Evolutionary conservation across 2,113 vertebrate genomes (phyloP).

Genomic region (Nesogale talazaci): DNA sequence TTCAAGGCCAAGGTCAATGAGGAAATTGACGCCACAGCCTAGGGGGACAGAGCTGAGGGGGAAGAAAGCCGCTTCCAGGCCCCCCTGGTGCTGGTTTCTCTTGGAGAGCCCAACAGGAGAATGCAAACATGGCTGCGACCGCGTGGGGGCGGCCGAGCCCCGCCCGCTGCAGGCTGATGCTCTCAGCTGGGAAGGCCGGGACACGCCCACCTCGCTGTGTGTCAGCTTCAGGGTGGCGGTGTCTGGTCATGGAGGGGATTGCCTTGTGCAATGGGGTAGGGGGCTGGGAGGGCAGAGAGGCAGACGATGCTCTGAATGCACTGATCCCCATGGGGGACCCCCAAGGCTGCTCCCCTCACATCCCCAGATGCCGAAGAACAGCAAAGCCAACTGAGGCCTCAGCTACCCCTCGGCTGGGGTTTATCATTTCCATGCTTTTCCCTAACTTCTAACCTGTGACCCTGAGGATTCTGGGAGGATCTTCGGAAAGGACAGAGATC

Average conservation of each 20-base stretch:
- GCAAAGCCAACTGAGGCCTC: no score
- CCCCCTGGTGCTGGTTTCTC: not conserved
- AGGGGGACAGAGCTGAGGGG: not conserved
- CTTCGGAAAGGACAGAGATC: not conserved
- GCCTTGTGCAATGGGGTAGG: not conserved
- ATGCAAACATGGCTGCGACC: not conserved
- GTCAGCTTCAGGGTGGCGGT: not conserved
- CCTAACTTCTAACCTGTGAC: no score
- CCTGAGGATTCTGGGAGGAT: not conserved
- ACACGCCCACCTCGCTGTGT: not conserved
- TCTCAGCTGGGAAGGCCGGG: not conserved
- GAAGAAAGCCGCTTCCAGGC: not conserved
- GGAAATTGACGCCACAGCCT: not conserved
- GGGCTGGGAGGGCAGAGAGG: no score
- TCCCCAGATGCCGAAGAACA: not conserved
- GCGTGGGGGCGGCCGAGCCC: slow-evolving; percentile 38
- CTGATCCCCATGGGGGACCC: not conserved
- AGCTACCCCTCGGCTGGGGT: no score
- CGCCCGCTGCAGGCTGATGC: accelerated
- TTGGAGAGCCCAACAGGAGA: not conserved
- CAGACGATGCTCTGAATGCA: not conserved
- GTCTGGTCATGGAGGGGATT: not conserved
- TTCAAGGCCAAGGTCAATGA: not conserved
- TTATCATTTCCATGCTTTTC: no score
- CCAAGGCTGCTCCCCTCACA: not conserved